phyloP scores from a whole-genome alignment of 2,888 invertebrate species.

The Aradus depressus region DNA sequence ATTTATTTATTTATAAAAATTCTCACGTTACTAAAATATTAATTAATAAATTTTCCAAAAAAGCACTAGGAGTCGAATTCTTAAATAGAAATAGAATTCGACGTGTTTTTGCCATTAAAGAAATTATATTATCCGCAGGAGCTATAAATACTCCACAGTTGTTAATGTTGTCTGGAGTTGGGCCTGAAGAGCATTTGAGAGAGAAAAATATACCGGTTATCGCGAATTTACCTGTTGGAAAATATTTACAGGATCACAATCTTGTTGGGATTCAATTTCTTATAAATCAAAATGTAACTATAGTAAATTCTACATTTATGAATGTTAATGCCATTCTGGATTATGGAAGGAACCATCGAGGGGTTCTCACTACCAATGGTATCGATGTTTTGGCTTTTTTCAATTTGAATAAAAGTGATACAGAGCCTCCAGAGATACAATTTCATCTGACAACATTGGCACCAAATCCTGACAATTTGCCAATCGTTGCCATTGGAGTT shows the following conservation, averaged over 20 bases:
- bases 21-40: conserved; percentile 48
- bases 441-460: conserved; percentile 14
- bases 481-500: conserved; percentile 14
- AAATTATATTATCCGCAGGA: conserved; percentile 42
- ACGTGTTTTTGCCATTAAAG: conserved; percentile 36
- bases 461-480: conserved; percentile 11
- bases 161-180: conserved; percentile 42
- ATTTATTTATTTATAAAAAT: conserved; percentile 72
- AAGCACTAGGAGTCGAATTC: conserved; percentile 74
- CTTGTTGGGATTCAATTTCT: conserved; percentile 14
- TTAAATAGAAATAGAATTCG: conserved; percentile 41
- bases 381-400: conserved; percentile 22
- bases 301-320: conserved; percentile 7
- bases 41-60: conserved; percentile 49
- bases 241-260: conserved; percentile 36
- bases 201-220: conserved; percentile 34
- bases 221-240: conserved; percentile 36
- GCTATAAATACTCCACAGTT: conserved; percentile 44
- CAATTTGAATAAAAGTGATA: conserved; percentile 18
- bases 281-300: conserved; percentile 12
- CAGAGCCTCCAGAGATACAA: conserved; percentile 17
- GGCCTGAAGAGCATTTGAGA: conserved; percentile 28
- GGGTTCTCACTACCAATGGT: conserved; percentile 15
- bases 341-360: conserved; percentile 10
- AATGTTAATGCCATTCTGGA: conserved; percentile 11